phyloP scores from a whole-genome alignment of 2,113 vertebrate genomes.

The Mus pahari region DNA sequence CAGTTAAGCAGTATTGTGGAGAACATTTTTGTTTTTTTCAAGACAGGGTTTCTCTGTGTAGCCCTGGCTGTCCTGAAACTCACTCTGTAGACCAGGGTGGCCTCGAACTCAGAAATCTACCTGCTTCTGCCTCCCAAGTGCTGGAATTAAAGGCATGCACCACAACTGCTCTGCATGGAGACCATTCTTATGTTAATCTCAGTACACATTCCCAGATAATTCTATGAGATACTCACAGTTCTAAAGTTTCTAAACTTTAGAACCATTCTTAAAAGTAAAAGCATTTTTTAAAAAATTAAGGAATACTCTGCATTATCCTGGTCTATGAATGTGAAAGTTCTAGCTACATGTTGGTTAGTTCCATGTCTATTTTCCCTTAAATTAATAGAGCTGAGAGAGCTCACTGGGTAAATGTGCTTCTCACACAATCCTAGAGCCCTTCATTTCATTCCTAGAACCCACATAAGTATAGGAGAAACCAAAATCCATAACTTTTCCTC shows the following conservation, averaged over 20 bases:
- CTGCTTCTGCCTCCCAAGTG: too few relatives aligned
- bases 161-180: too few relatives aligned
- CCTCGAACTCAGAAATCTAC: too few relatives aligned
- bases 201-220: neutral
- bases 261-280: constrained; percentile 7
- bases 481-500: neutral
- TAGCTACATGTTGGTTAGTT: neutral
- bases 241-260: constrained; percentile 27
- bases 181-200: neutral
- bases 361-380: neutral
- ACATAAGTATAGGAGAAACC: neutral
- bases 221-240: neutral
- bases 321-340: neutral
- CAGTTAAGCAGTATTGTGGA: neutral
- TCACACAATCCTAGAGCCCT: neutral
- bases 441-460: neutral
- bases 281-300: neutral
- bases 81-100: too few relatives aligned
- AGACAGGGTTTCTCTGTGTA: too few relatives aligned
- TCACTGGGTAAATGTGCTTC: neutral
- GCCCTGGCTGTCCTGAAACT: too few relatives aligned
- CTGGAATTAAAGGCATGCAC: too few relatives aligned
- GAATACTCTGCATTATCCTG: neutral
- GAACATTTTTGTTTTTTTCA: too few relatives aligned
- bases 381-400: neutral